Conservation (phyloP, 1,140 invertebrate genomes). For the Drosophila bocki region DNA sequence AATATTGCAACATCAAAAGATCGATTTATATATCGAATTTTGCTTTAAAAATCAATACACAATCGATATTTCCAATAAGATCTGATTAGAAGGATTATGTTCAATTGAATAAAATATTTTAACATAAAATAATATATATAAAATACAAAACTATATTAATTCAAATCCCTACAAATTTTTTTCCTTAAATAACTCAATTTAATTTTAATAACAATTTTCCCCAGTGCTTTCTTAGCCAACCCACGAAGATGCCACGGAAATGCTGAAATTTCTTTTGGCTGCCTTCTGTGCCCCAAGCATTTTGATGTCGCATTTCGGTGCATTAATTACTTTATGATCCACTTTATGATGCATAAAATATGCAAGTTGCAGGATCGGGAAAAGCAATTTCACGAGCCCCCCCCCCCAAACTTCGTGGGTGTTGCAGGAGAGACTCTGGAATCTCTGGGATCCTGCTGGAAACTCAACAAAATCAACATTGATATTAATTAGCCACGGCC, state of each 20-base stretch:
- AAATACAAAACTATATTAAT: too few species aligned
- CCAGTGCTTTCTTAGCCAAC: slow-evolving; percentile 38
- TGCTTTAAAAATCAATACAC: too few species aligned
- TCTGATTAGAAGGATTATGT: too few species aligned
- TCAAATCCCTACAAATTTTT: too few species aligned
- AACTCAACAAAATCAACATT: slow-evolving; percentile 57
- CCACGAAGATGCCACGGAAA: slow-evolving; percentile 61
- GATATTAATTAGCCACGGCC: slow-evolving; percentile 66
- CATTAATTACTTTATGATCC: slow-evolving; percentile 85
- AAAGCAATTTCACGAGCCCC: slow-evolving; percentile 49
- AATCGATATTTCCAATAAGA: too few species aligned
- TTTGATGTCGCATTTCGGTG: slow-evolving; percentile 84
- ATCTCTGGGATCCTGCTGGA: slow-evolving; percentile 3
- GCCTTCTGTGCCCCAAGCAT: slow-evolving; percentile 48
- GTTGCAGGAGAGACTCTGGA: slow-evolving; percentile 40
- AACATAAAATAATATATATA: too few species aligned
- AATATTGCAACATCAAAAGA: too few species aligned
- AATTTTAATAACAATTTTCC: neutral
- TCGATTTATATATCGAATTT: too few species aligned
- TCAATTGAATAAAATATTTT: too few species aligned
- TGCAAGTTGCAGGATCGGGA: slow-evolving; percentile 52
- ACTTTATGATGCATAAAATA: slow-evolving; percentile 77
- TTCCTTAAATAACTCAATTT: too few species aligned
- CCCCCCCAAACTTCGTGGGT: slow-evolving; percentile 58
- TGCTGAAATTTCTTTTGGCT: slow-evolving; percentile 55